These are phyloP conservation scores for Sebastes hopkinsi DNA, from an alignment of 2,797 vertebrate genomes.

Conservation along the genomic window DNA sequence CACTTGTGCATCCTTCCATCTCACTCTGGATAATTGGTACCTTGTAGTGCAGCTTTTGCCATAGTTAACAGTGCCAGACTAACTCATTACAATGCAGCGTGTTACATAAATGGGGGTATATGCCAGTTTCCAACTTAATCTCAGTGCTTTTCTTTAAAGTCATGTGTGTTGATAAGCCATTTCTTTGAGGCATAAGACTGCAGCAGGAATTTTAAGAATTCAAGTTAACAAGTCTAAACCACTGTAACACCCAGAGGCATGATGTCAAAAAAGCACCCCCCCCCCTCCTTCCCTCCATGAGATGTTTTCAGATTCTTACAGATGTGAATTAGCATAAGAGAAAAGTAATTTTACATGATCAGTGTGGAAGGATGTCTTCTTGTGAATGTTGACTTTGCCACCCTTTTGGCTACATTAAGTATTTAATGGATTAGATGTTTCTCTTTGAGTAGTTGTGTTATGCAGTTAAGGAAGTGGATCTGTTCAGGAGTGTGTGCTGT, in stretches of 20 bases:
- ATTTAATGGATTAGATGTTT: not conserved
- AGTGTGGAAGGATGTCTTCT: not conserved
- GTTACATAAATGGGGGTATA: constrained; percentile 30
- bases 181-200: constrained; percentile 69
- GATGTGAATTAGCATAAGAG: constrained; percentile 15
- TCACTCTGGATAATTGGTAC: constrained; percentile 16
- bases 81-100: not conserved
- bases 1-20: not conserved
- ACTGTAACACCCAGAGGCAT: constrained; percentile 69
- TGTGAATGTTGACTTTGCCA: not conserved
- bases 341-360: not conserved
- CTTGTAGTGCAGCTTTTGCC: constrained; percentile 6
- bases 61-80: not conserved
- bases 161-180: constrained; percentile 76
- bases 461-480: not conserved
- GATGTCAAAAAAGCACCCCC: constrained; percentile 35
- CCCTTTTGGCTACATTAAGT: not conserved
- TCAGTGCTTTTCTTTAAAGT: constrained; percentile 53
- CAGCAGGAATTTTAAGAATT: constrained; percentile 80
- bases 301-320: constrained; percentile 21
- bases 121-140: constrained; percentile 61
- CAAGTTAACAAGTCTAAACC: constrained; percentile 78
- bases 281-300: not conserved
- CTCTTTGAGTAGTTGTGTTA: not conserved
- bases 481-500: not conserved